These are phyloP conservation scores for Acanthosepion esculentum DNA, from an alignment of 2,888 invertebrate species.

Conservation along the genomic window DNA sequence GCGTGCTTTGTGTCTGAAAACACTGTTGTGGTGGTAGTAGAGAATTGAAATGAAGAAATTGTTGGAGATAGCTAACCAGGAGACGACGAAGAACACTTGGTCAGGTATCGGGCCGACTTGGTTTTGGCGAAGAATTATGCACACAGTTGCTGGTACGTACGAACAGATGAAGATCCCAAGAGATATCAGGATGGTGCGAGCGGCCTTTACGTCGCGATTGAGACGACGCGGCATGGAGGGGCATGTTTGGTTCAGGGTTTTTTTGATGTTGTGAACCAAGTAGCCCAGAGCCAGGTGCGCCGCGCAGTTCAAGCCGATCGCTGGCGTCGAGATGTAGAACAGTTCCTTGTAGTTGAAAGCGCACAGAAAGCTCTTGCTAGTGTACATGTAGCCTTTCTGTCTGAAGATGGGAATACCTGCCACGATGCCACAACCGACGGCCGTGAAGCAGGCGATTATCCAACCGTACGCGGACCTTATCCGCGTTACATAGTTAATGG, in stretches of 20 bases:
- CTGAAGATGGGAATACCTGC: not conserved
- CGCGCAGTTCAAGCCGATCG: not conserved
- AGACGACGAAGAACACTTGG: not conserved
- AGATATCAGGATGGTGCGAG: slow-evolving; percentile 25
- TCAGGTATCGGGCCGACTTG: not conserved
- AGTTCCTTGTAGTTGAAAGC: not conserved
- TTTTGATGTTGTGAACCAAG: not conserved
- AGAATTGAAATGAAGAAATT: slow-evolving; percentile 46
- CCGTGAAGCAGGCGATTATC: not conserved
- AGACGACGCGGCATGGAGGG: slow-evolving; percentile 37
- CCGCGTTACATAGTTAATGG: not conserved
- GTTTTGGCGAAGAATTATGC: not conserved
- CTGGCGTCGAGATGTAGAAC: not conserved
- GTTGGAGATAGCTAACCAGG: slow-evolving; percentile 41
- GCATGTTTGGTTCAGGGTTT: not conserved
- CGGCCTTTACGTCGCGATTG: slow-evolving; percentile 8
- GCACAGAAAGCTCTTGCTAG: not conserved
- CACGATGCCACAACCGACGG: not conserved
- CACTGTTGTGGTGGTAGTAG: slow-evolving; percentile 42
- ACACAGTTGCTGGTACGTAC: slow-evolving; percentile 8
- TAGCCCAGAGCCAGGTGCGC: not conserved
- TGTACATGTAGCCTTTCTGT: not conserved
- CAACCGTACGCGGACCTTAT: not conserved
- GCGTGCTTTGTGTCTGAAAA: slow-evolving; percentile 38
- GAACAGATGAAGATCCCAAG: slow-evolving; percentile 16